phyloP scores from a whole-genome alignment of 2,113 vertebrate genomes.

The Turdus rufiventris region DNA sequence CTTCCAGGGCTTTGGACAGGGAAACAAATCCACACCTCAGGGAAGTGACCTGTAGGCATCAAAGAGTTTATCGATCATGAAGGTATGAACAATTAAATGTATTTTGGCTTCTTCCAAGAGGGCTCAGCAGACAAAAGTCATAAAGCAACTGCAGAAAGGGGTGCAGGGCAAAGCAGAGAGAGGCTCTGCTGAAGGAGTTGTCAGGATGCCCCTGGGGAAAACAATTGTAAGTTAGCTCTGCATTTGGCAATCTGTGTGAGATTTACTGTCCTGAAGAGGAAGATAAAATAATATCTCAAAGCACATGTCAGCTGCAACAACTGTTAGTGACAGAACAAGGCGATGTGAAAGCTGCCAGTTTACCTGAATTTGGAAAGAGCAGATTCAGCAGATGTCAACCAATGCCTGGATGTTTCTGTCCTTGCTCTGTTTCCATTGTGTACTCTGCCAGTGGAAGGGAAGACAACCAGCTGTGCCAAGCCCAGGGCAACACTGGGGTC shows the following conservation, averaged over 20 bases:
- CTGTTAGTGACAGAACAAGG: background rate
- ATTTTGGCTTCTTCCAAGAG: background rate
- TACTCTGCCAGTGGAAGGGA: background rate
- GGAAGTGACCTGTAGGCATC: background rate
- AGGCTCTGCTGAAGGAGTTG: background rate
- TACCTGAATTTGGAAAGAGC: background rate
- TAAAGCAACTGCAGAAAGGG: background rate
- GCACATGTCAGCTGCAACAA: background rate
- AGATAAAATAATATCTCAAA: background rate
- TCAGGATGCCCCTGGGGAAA: background rate
- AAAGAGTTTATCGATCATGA: background rate
- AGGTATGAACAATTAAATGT: background rate
- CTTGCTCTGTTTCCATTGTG: background rate
- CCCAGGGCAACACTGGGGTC: accelerated
- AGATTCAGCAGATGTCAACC: background rate
- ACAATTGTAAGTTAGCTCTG: background rate
- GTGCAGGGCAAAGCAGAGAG: background rate
- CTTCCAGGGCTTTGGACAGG: background rate
- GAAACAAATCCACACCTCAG: background rate
- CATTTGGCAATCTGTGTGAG: background rate
- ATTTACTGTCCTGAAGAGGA: background rate
- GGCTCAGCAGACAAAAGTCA: background rate
- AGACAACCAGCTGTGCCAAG: background rate
- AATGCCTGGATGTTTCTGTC: accelerated
- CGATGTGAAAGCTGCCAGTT: background rate